A percentile compares a stretch with the other conserved stretches of the same genome.
phyloP scores from a whole-genome alignment of 2,113 vertebrate species.

The rat (Rattus norvegicus) region DNA sequence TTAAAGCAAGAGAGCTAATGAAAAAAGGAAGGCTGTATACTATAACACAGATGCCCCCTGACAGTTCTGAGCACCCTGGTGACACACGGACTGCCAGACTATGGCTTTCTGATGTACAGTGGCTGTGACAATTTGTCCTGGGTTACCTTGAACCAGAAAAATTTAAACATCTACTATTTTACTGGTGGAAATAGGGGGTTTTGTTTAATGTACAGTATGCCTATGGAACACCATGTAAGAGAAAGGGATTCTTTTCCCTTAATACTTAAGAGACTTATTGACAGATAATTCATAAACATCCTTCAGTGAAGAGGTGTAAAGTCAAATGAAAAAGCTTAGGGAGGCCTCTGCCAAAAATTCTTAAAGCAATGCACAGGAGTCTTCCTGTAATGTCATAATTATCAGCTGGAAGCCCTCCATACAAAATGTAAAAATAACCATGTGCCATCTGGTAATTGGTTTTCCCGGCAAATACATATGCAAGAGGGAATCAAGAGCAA shows the following conservation, averaged over 20 bases:
- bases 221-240: conserved; percentile 42
- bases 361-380: conserved; percentile 80
- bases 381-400: conserved; percentile 85
- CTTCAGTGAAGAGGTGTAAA: conserved; percentile 59
- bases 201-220: conserved; percentile 67
- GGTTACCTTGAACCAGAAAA: conserved; percentile 68
- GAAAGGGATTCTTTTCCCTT: conserved; percentile 28
- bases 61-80: conserved; percentile 75
- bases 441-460: conserved; percentile 84
- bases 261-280: conserved; percentile 36
- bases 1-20: conserved; percentile 82
- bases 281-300: conserved; percentile 75
- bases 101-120: conserved; percentile 40
- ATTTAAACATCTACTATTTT: conserved; percentile 51
- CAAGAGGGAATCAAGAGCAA: conserved; percentile 83
- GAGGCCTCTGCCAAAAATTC: conserved; percentile 78
- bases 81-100: conserved; percentile 66
- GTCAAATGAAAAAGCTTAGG: conserved; percentile 70
- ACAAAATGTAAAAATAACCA: conserved; percentile 85
- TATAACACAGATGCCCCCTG: conserved; percentile 75
- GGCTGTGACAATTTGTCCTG: conserved; percentile 73
- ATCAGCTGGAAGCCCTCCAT: conserved; percentile 85
- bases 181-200: conserved; percentile 22
- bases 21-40: conserved; percentile 77
- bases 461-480: conserved; percentile 84